A percentile compares a stretch with the other conserved stretches of the same genome.
Evolutionary conservation across 2,888 invertebrate species (phyloP).

Genomic region (Neocrepidodera transversa): DNA sequence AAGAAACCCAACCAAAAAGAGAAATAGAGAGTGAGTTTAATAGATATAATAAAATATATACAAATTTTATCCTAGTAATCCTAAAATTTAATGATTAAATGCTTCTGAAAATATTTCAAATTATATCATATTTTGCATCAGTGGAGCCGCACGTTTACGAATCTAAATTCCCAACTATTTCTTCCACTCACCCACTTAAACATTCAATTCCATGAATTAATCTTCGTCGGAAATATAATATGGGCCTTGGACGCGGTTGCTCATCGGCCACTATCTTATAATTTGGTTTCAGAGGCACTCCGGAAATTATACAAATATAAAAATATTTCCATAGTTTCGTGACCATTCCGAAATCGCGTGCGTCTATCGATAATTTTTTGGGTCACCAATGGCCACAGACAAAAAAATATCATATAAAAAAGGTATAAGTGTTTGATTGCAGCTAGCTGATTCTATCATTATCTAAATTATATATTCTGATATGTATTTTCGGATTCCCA

Average conservation of each 20-base stretch:
- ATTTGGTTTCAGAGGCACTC: conserved; percentile 41
- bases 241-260: conserved; percentile 40
- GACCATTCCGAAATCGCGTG: conserved; percentile 54
- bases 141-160: no score
- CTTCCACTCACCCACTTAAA: conserved; percentile 22
- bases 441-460: conserved; percentile 50
- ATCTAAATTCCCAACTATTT: background rate
- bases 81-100: no score
- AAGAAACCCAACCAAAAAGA: no score
- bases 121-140: no score
- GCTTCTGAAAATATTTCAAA: no score
- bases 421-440: conserved; percentile 48
- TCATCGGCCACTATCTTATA: conserved; percentile 42
- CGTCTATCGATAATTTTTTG: conserved; percentile 50
- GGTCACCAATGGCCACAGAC: conserved; percentile 53
- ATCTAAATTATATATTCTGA: conserved; percentile 56
- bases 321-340: conserved; percentile 50
- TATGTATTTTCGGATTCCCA: conserved; percentile 47
- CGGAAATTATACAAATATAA: conserved; percentile 50
- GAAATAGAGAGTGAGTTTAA: no score
- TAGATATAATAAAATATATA: no score
- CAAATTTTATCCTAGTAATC: no score
- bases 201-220: conserved; percentile 19
- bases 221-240: conserved; percentile 23
- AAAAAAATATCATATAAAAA: conserved; percentile 46